A percentile compares a stretch with the other conserved stretches of the same genome.
Conservation (phyloP, 1,140 invertebrate species). For the Acyrthosiphon pisum region DNA sequence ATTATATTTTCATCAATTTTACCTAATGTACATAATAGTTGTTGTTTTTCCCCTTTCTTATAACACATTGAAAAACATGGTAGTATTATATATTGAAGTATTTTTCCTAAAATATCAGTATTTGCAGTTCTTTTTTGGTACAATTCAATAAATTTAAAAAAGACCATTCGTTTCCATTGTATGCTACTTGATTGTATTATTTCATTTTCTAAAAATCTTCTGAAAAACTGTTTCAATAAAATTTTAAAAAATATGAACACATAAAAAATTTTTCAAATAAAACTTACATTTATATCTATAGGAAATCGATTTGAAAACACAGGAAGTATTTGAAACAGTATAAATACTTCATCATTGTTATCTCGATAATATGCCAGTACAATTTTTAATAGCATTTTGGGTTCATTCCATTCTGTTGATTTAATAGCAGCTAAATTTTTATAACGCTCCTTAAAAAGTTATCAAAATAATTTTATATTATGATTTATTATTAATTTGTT, state of each 20-base stretch:
- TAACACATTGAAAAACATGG: slow-evolving; percentile 45
- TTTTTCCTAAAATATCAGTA: slow-evolving; percentile 37
- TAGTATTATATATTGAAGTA: slow-evolving; percentile 45
- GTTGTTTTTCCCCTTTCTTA: slow-evolving; percentile 36
- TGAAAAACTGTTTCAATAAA: slow-evolving; percentile 32
- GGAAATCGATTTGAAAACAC: slow-evolving; percentile 23
- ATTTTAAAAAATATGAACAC: background rate
- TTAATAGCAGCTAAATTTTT: slow-evolving; percentile 38
- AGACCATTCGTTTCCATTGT: background rate
- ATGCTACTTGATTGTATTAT: background rate
- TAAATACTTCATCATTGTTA: background rate
- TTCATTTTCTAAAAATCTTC: slow-evolving; percentile 40
- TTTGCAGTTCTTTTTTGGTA: slow-evolving; percentile 14
- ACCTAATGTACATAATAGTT: background rate
- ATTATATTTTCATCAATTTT: slow-evolving; percentile 45
- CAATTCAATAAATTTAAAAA: slow-evolving; percentile 47
- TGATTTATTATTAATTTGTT: background rate
- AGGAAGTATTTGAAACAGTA: slow-evolving; percentile 36
- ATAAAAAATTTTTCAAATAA: background rate
- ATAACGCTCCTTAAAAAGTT: slow-evolving; percentile 30
- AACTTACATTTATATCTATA: slow-evolving; percentile 43
- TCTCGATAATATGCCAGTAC: slow-evolving; percentile 4
- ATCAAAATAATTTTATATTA: background rate
- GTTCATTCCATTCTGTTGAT: slow-evolving; percentile 51
- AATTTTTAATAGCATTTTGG: slow-evolving; percentile 47